Base-by-base conservation (phyloP, 2,797 vertebrate species). In the Darevskia nairensis region DNA sequence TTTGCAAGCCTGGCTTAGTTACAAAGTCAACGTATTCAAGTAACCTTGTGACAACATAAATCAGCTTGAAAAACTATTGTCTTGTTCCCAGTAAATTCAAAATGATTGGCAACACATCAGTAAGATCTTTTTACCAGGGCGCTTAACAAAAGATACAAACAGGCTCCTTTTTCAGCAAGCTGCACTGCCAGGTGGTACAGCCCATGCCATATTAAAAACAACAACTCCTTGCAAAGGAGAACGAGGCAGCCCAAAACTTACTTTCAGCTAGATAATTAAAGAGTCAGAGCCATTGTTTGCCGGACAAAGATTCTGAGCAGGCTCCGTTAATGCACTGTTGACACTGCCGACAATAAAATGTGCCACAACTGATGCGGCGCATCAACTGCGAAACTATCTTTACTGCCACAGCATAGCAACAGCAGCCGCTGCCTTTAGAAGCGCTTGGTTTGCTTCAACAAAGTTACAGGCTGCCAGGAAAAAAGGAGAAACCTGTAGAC, bases 271-370 rank as follows among this genome's bases (percentile, higher is more conserved):
- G 29, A 91, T 85, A 93, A 92, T 35, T 72, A 21, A 72, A 46
- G 41, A 64, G 39, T 35, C 32, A 21, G 25, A 41, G 79, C 91
- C 35, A 84, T 90, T 82, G 85, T 93, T 91, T 88, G 80, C 55
- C 59, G 91, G 85, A 86, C 84, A 94, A 87, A 91, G 90, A 85
- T 86, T 88, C 83, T 81, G 84, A 94, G 83, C 82, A 91, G 94
- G 88, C 89, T 87, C 74, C 82, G 6, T 89, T 95, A 96, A 95
- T 95, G 92, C 95, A 93, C 92, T 94, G 93, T 94, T 93, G 92
- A 94, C 92, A 93, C 61, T 71, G 92, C 91, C 90, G 92, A 93
- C 94, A 92, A 94, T 85, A 92, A 86, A 88, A 92, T 15, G 86
- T 88, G 87, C 91, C 89, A 95, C 94, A 94, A 93, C 87, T 84